phyloP scores from a whole-genome alignment of 2,113 vertebrate genomes.

The Oryzias woworae region DNA sequence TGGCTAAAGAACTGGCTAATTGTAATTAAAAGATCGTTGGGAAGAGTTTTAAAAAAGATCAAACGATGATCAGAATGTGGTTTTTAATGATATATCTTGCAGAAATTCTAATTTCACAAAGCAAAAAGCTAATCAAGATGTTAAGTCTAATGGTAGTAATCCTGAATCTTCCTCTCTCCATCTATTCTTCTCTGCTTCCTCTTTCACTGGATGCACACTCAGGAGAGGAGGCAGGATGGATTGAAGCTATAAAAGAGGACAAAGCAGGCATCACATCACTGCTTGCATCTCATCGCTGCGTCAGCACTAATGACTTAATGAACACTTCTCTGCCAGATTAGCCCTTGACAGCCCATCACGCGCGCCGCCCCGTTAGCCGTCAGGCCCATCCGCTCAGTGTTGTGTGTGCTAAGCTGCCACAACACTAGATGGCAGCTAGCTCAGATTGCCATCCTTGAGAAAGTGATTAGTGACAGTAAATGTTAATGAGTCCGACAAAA shows the following conservation, averaged over 20 bases:
- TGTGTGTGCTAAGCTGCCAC: constrained; percentile 52
- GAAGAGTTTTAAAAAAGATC: too few species aligned
- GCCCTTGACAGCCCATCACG: constrained; percentile 80
- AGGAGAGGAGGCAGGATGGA: constrained; percentile 41
- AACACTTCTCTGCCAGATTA: constrained; percentile 81
- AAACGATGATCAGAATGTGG: too few species aligned
- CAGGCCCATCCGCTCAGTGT: constrained; percentile 52
- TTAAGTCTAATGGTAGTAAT: not conserved
- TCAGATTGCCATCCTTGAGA: constrained; percentile 41
- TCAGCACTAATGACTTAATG: constrained; percentile 85
- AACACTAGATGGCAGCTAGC: constrained; percentile 47
- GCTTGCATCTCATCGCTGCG: constrained; percentile 71
- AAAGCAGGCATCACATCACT: constrained; percentile 73
- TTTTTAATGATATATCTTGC: too few species aligned
- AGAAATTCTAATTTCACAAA: too few species aligned
- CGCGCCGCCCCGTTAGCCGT: constrained; percentile 65
- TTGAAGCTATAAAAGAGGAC: constrained; percentile 67
- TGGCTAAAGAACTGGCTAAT: too few species aligned
- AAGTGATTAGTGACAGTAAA: constrained; percentile 65
- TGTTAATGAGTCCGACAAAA: constrained; percentile 70
- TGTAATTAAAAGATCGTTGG: too few species aligned
- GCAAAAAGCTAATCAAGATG: not conserved
- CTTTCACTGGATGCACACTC: constrained; percentile 57
- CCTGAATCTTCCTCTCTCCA: constrained; percentile 27
- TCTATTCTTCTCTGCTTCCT: constrained; percentile 41